Base-by-base conservation (phyloP, 1,140 invertebrate genomes). In the Atta cephalotes region DNA sequence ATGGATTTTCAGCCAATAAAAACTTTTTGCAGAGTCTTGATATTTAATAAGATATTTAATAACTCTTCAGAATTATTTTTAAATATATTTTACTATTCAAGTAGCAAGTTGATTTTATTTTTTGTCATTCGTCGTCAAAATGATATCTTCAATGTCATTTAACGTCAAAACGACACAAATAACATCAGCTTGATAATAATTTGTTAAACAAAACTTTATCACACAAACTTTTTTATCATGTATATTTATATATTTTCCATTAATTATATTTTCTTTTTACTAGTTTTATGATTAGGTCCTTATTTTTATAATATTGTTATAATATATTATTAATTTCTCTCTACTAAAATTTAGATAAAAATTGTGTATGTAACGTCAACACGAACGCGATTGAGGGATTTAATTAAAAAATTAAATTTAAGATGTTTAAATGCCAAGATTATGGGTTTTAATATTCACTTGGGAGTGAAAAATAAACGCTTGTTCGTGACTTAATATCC, bases 401-500 rank as follows among this genome's bases (percentile, higher is more conserved):
- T 16, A 53, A 60, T 72, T 51, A 60, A 49, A 3, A 7, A 58
- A 72, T 60, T 21, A 21, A 21, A 6, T 49, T 18, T 18, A 49
- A 18, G 62, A 72, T 71, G n/a, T 74, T 82, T 53, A 39, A 21
- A 66, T 58, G 71, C 53, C 12, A 10, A 45, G 78, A 84, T 90
- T 82, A 79, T 45, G 62, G 68, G 70, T 70, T 89, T 90, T 90
- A 87, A 91, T 91, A 87, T 87, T 87, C 31, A 45, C 63, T 84
- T 10, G 21, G 62, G 18, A 10, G 56, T 53, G 70, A 63, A 92
- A 91, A 87, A 89, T 60, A 79, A 87, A 91, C 72, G 86, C 62
- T 82, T 85, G 80, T 72, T 89, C 81, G 84, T 25, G 88, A 87
- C 88, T 91, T 87, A 92, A 92, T 92, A 92, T 90, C 66, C 86